A percentile compares a stretch with the other conserved stretches of the same genome.
Evolutionary conservation across 2,113 vertebrate species (phyloP).

Genomic region (Cariama cristata): DNA sequence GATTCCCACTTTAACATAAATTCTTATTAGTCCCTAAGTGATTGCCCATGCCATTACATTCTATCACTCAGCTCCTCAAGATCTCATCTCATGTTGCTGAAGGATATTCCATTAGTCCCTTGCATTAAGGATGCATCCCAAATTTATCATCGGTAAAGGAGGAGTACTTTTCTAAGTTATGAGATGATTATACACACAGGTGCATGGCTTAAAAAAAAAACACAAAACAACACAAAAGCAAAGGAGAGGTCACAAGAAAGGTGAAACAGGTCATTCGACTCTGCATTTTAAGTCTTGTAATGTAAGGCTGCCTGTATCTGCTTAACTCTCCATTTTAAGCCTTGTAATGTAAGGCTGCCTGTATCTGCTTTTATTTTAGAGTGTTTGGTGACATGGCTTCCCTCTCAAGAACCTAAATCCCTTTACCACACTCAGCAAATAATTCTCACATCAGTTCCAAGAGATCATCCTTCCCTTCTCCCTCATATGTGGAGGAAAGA

Average conservation of each 20-base stretch:
- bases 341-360: background rate
- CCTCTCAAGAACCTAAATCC: background rate
- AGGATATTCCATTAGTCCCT: slow-evolving; percentile 50
- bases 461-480: background rate
- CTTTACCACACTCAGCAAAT: background rate
- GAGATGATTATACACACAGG: background rate
- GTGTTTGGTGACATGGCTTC: background rate
- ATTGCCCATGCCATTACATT: slow-evolving; percentile 34
- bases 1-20: slow-evolving; percentile 59
- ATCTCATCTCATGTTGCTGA: slow-evolving; percentile 35
- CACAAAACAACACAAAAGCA: background rate
- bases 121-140: background rate
- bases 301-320: background rate
- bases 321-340: background rate
- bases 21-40: slow-evolving; percentile 64
- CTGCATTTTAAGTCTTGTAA: background rate
- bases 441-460: background rate
- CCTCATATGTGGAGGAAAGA: background rate
- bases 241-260: background rate
- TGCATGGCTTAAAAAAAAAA: background rate
- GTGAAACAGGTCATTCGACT: background rate
- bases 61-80: slow-evolving; percentile 24
- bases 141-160: slow-evolving; percentile 20
- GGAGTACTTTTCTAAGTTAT: background rate
- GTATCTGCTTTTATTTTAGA: background rate